These are phyloP conservation scores for Agonopterix arenella DNA, from an alignment of 2,888 invertebrate genomes.

Conservation along the genomic window DNA sequence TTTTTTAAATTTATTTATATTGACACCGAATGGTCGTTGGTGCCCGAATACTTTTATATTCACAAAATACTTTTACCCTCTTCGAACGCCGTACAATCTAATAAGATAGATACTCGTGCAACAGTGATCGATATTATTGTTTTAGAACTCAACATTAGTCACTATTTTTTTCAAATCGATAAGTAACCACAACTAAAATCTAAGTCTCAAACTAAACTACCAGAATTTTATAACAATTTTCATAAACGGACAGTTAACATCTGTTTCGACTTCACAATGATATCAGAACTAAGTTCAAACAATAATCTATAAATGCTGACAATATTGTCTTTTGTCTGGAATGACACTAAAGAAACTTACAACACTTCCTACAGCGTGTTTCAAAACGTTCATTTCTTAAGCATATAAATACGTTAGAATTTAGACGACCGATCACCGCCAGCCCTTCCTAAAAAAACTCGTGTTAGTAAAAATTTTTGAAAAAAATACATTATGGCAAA, in stretches of 20 bases:
- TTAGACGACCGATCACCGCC: conserved; percentile 47
- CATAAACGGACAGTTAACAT: conserved; percentile 41
- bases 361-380: conserved; percentile 41
- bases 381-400: conserved; percentile 40
- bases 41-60: conserved; percentile 45
- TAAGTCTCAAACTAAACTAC: conserved; percentile 51
- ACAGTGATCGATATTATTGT: conserved; percentile 35
- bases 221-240: conserved; percentile 44
- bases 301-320: conserved; percentile 74
- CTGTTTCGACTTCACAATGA: conserved; percentile 36
- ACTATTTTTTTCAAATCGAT: conserved; percentile 37
- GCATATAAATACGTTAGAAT: conserved; percentile 53
- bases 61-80: conserved; percentile 43
- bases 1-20: conserved; percentile 33
- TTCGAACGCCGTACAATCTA: conserved; percentile 25
- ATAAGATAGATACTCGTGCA: conserved; percentile 29
- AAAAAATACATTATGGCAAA: conserved; percentile 66
- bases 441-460: conserved; percentile 40
- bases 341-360: conserved; percentile 57
- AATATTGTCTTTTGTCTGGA: conserved; percentile 75
- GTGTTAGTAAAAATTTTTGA: conserved; percentile 51
- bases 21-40: conserved; percentile 54
- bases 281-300: conserved; percentile 39
- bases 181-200: conserved; percentile 51
- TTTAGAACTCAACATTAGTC: conserved; percentile 36